Conservation (phyloP, 2,113 vertebrate species). For the Hippolais icterina region DNA sequence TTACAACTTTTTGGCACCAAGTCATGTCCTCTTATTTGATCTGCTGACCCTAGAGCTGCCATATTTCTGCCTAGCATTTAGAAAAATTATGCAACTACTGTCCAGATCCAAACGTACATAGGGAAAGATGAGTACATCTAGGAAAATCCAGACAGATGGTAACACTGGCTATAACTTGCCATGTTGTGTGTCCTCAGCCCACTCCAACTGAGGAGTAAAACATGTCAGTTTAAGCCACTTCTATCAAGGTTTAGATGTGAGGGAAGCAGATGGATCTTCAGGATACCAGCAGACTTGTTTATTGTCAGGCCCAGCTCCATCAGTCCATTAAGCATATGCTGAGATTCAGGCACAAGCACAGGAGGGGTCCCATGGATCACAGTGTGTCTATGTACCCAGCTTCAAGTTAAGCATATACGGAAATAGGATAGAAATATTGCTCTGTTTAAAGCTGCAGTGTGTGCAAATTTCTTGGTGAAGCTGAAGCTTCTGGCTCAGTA, state of each 20-base stretch:
- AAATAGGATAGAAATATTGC: neutral
- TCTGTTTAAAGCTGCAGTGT: neutral
- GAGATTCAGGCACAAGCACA: neutral
- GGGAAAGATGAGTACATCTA: neutral
- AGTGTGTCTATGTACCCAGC: neutral
- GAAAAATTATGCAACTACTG: neutral
- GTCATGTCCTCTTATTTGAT: neutral
- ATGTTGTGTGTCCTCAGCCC: neutral
- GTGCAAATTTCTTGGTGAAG: neutral
- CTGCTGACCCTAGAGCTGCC: neutral
- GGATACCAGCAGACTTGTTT: neutral
- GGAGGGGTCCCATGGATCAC: rapidly evolving
- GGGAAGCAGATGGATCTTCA: conserved; percentile 14
- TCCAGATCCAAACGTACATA: neutral
- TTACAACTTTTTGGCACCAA: neutral
- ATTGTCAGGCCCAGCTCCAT: neutral
- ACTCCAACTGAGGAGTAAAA: conserved; percentile 5
- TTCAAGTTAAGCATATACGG: neutral
- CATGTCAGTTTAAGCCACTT: conserved; percentile 3
- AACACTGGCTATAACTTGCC: neutral
- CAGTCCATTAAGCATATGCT: neutral
- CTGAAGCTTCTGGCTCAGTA: neutral
- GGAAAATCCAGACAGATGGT: conserved; percentile 12
- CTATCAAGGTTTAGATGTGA: neutral
- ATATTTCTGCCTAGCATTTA: neutral